These are phyloP conservation scores for Gambusia holbrooki DNA, from an alignment of 2,113 vertebrate species.

Conservation along the genomic window DNA sequence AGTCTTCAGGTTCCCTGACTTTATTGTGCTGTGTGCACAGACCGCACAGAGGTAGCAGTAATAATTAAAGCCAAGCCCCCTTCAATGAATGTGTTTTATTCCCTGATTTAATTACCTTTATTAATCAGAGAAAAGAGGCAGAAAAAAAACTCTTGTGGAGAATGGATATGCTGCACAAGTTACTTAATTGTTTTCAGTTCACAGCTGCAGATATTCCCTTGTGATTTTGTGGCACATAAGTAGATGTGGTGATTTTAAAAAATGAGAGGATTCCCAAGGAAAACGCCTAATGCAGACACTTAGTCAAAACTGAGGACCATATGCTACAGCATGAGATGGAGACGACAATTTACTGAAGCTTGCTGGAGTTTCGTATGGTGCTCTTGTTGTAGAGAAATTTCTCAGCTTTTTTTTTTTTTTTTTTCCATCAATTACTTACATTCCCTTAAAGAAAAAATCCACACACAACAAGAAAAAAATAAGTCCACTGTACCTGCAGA, in stretches of 20 bases:
- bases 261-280: slow-evolving; percentile 67
- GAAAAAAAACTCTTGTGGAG: slow-evolving; percentile 16
- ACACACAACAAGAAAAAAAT: slow-evolving; percentile 39
- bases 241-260: slow-evolving; percentile 71
- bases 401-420: slow-evolving; percentile 1
- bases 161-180: slow-evolving; percentile 29
- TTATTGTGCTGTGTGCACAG: slow-evolving; percentile 68
- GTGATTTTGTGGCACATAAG: slow-evolving; percentile 55
- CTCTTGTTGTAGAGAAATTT: slow-evolving; percentile 1
- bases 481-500: slow-evolving; percentile 54
- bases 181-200: slow-evolving; percentile 69
- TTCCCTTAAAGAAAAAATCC: slow-evolving; percentile 53
- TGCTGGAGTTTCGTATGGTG: slow-evolving; percentile 15
- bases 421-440: slow-evolving; percentile 70
- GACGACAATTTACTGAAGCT: slow-evolving; percentile 37
- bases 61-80: slow-evolving; percentile 74
- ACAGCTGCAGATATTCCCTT: slow-evolving; percentile 54
- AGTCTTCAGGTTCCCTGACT: slow-evolving; percentile 72
- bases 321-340: slow-evolving; percentile 45
- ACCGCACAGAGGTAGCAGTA: slow-evolving; percentile 65
- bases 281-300: slow-evolving; percentile 48
- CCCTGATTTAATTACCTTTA: slow-evolving; percentile 80
- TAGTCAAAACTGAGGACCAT: slow-evolving; percentile 45
- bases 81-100: slow-evolving; percentile 69
- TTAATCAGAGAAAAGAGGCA: slow-evolving; percentile 67